Percentiles rank a stretch among this genome's conserved stretches.
These are phyloP conservation scores for Callopanchax toddi DNA, from an alignment of 2,113 vertebrate species.

Conservation along the genomic window DNA sequence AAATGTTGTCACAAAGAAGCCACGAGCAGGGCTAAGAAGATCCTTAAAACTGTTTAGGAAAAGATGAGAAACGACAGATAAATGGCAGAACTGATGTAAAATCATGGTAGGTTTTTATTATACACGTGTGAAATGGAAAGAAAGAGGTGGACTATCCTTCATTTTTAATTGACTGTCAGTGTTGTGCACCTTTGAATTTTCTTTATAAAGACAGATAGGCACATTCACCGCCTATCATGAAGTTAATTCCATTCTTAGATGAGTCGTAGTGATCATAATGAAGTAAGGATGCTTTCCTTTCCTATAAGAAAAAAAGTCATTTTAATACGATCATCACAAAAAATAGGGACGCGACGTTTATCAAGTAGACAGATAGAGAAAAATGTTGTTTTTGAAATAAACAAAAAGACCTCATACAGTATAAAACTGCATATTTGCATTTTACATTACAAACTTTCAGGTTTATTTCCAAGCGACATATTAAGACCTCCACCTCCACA, in stretches of 20 bases:
- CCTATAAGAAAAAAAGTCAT: background rate
- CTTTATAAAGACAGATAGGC: conserved; percentile 73
- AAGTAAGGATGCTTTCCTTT: conserved; percentile 72
- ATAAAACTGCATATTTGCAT: background rate
- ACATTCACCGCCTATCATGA: conserved; percentile 81
- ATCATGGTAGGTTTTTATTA: conserved; percentile 74
- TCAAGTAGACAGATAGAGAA: conserved; percentile 23
- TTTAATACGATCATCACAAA: conserved; percentile 1
- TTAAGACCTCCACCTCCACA: no score
- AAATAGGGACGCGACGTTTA: conserved; percentile 7
- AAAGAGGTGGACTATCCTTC: conserved; percentile 76
- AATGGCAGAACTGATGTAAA: conserved; percentile 72
- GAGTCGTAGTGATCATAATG: conserved; percentile 75
- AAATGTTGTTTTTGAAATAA: background rate
- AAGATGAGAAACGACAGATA: conserved; percentile 61
- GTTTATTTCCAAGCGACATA: no score
- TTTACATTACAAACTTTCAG: background rate
- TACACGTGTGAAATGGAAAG: conserved; percentile 70
- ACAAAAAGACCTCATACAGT: background rate
- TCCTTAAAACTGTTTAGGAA: conserved; percentile 50
- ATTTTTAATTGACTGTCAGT: conserved; percentile 84
- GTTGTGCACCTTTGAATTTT: conserved; percentile 73
- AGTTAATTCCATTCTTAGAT: conserved; percentile 77
- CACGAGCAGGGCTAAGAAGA: conserved; percentile 52
- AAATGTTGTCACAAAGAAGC: conserved; percentile 71